These are phyloP conservation scores for Orthosia gothica DNA, from an alignment of 2,888 invertebrate species.

Conservation along the genomic window DNA sequence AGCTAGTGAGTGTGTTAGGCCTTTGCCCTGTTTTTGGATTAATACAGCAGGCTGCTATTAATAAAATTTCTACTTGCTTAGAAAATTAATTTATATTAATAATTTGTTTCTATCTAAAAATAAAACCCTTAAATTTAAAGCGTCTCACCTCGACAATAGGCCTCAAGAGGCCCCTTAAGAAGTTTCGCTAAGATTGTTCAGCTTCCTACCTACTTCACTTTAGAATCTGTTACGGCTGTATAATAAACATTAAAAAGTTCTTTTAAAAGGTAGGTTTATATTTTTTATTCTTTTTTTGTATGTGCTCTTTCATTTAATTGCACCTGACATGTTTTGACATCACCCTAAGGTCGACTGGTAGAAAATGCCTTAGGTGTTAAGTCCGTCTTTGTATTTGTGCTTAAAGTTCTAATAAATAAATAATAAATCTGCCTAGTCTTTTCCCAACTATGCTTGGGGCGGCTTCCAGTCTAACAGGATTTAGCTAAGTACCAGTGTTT, in stretches of 20 bases:
- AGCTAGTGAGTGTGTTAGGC: neutral
- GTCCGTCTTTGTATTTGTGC: no score
- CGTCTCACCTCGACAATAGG: neutral
- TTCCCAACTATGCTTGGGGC: no score
- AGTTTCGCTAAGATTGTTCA: conserved; percentile 5
- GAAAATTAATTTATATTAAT: neutral
- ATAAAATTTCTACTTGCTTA: neutral
- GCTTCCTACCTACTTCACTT: conserved; percentile 6
- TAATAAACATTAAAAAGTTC: conserved; percentile 50
- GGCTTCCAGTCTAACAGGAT: no score
- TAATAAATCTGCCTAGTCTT: no score
- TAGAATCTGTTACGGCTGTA: conserved; percentile 22
- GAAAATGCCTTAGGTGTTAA: no score
- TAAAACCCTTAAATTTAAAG: conserved; percentile 1
- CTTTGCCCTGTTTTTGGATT: neutral
- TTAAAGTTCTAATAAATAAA: no score
- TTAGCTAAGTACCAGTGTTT: no score
- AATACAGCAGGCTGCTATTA: neutral
- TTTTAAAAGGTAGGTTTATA: conserved; percentile 32
- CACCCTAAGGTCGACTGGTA: no score
- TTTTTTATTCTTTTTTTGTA: no score
- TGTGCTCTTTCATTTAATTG: no score
- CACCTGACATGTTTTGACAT: no score
- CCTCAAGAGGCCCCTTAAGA: conserved; percentile 8
- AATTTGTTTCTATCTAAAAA: neutral